Evolutionary conservation across 2,797 vertebrate genomes (phyloP), one percentile per base, ranked within the genome.

Genomic region (Ibycter americanus): DNA sequence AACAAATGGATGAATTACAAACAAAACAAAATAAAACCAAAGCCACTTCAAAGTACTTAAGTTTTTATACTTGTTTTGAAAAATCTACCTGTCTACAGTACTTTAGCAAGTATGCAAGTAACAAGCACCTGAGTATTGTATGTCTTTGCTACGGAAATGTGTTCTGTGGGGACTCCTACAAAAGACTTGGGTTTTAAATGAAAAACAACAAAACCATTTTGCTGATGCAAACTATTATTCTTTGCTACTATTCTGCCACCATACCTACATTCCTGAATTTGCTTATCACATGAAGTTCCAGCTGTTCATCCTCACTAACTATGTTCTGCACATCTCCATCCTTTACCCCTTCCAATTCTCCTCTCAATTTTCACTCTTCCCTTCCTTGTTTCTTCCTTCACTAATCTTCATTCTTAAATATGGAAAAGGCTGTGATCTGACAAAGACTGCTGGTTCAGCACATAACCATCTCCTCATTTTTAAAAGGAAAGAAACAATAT

Each of bases 1-100:
- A 91, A 88, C 9, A 96, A 96, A 97, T 6, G 20, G 8, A 36
- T 8, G 4, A 27, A 79, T 96, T 95, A 94, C 19, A 87, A 96
- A 89, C 55, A 73, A 83, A 78, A 31, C 8, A 32, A 63, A 78
- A 6, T 4, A 26, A 63, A 78, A 17, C 4, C 10, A 26, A 34
- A 32, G 14, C 4, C 4, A 19, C 38, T 55, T 81, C 70, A n/a
- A 91, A 94, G 17, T 59, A 68, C 29, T 78, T 2, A 70, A 61
- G 27, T n/a, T 77, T 83, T 74, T 1, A 81, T 95, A 83, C 6
- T n/a, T 40, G 15, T 49, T 91, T 72, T n/a, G 68, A 90, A 91
- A 87, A 18, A 65, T 19, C 2, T 2, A 36, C 15, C 8, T 76
- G 38, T 23, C n/a, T 27, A 47, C 27, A 79, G 9, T 47, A 78